Percentiles rank a stretch among this genome's conserved stretches.
phyloP scores from a whole-genome alignment of 2,113 vertebrate genomes.

The Chaetops frenatus region DNA sequence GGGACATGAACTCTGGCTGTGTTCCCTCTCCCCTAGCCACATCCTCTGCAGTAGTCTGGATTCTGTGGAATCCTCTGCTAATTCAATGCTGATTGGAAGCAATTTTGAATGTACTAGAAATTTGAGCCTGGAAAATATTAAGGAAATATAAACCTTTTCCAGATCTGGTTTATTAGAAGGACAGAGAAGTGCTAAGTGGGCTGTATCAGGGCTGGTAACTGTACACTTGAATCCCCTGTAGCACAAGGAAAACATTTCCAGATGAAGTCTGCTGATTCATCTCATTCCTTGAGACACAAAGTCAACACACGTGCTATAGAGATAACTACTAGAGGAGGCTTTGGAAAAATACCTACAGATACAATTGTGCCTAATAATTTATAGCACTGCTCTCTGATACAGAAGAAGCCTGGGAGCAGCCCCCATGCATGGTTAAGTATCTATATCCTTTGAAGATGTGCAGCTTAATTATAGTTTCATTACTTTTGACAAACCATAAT shows the following conservation, averaged over 20 bases:
- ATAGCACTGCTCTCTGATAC: background rate
- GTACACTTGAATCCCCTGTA: background rate
- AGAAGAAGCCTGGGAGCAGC: background rate
- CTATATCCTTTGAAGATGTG: slow-evolving; percentile 23
- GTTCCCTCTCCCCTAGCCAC: background rate
- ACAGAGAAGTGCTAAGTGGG: slow-evolving; percentile 25
- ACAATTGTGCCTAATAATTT: slow-evolving; percentile 4
- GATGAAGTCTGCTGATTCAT: slow-evolving; percentile 17
- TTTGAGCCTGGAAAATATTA: slow-evolving; percentile 46
- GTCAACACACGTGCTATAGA: background rate
- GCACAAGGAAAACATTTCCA: background rate
- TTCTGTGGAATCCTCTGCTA: slow-evolving; percentile 56
- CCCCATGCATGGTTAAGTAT: slow-evolving; percentile 3
- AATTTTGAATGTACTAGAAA: slow-evolving; percentile 48
- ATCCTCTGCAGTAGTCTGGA: slow-evolving; percentile 32
- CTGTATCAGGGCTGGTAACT: slow-evolving; percentile 11
- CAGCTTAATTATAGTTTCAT: slow-evolving; percentile 38
- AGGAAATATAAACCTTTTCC: slow-evolving; percentile 48
- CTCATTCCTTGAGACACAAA: background rate
- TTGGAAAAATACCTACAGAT: background rate
- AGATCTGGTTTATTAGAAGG: slow-evolving; percentile 6
- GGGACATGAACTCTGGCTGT: slow-evolving; percentile 22
- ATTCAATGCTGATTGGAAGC: slow-evolving; percentile 58
- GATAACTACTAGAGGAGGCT: background rate
- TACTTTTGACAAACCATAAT: slow-evolving; percentile 43